phyloP scores from a whole-genome alignment of 2,888 invertebrate species.

The Colostygia pectinataria region DNA sequence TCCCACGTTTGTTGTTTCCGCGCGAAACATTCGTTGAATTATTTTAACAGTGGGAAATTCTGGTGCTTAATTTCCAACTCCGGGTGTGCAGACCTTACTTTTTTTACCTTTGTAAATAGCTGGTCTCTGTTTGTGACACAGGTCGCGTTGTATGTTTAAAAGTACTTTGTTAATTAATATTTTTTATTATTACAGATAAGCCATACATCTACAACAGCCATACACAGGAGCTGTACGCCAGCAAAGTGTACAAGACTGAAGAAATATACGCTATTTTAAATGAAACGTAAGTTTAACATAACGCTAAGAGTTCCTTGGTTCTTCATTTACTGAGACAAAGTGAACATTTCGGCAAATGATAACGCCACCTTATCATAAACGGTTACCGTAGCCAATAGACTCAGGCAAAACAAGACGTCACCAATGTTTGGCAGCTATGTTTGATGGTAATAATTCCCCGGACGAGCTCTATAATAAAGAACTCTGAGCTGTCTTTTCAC shows the following conservation, averaged over 20 bases:
- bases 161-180: neutral
- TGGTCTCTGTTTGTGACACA: too few species aligned
- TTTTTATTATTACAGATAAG: conserved; percentile 64
- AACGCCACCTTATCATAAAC: too few species aligned
- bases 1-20: conserved; percentile 6
- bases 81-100: too few species aligned
- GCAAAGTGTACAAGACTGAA: conserved; percentile 53
- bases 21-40: conserved; percentile 5
- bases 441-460: too few species aligned
- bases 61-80: neutral
- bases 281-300: conserved; percentile 53
- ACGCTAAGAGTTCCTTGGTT: neutral
- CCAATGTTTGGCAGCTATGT: too few species aligned
- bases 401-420: too few species aligned
- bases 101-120: too few species aligned
- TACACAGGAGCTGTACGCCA: conserved; percentile 49
- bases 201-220: conserved; percentile 58
- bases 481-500: neutral
- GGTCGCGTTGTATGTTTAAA: too few species aligned
- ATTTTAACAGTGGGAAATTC: neutral
- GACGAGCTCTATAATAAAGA: too few species aligned
- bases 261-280: conserved; percentile 71
- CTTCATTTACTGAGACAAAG: too few species aligned
- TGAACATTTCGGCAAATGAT: too few species aligned
- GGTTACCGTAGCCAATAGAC: too few species aligned